Conservation (phyloP, 2,113 vertebrate species). For the Ibidorhyncha struthersii region DNA sequence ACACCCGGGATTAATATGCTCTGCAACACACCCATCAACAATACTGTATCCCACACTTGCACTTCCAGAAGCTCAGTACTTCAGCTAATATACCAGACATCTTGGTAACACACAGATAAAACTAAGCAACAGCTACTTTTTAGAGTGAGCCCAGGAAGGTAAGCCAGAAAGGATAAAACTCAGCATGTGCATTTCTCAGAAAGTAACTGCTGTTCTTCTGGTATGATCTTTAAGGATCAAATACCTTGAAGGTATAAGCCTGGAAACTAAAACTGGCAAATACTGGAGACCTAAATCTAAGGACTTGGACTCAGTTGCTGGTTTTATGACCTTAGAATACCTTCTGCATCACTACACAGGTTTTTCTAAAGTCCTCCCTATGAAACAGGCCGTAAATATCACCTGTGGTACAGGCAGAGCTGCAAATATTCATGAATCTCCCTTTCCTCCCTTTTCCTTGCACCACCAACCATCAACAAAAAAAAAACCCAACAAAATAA, state of each 20-base stretch:
- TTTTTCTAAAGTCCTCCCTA: background rate
- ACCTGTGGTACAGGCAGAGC: background rate
- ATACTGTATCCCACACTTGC: background rate
- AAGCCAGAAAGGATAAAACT: background rate
- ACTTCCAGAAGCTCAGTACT: background rate
- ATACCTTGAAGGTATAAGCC: background rate
- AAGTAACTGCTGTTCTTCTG: background rate
- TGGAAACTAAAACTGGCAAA: background rate
- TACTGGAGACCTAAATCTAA: background rate
- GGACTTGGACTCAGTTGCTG: background rate
- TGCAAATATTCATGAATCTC: background rate
- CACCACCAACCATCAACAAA: background rate
- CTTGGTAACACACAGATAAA: background rate
- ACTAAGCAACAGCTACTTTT: background rate
- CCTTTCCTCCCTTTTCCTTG: background rate
- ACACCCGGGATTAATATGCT: background rate
- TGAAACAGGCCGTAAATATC: background rate
- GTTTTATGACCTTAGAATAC: background rate
- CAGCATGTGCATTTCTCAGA: background rate
- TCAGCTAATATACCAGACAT: background rate
- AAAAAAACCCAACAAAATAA: background rate
- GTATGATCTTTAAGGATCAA: background rate
- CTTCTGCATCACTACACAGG: background rate
- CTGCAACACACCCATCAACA: background rate
- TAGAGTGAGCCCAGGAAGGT: background rate